These are phyloP conservation scores for Sinocyclocheilus rhinocerous DNA, from an alignment of 2,113 vertebrate genomes.

Conservation along the genomic window DNA sequence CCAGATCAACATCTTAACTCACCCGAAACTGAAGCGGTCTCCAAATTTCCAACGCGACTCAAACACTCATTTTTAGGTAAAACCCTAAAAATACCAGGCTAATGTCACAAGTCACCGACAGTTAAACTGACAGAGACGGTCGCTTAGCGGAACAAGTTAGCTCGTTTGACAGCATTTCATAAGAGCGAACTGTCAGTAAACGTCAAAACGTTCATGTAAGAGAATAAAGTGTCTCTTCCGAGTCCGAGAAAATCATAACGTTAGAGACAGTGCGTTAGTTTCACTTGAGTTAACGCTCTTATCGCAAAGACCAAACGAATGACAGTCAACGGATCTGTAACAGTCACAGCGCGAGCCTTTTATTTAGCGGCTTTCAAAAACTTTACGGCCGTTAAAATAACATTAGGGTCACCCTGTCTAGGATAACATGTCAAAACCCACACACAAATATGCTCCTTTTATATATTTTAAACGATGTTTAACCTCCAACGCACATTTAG, in stretches of 20 bases:
- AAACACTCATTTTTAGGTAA: neutral
- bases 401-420: slow-evolving; percentile 5
- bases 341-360: neutral
- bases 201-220: neutral
- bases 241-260: neutral
- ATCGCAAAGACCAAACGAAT: neutral
- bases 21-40: neutral
- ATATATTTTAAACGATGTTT: neutral
- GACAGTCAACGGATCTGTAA: neutral
- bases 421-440: slow-evolving; percentile 2
- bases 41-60: neutral
- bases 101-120: neutral
- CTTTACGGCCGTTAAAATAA: neutral
- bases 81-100: neutral
- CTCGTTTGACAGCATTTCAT: slow-evolving; percentile 13
- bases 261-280: neutral
- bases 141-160: neutral
- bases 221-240: neutral
- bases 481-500: no score
- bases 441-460: neutral
- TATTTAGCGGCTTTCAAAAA: neutral
- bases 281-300: neutral
- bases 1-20: neutral
- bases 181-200: neutral
- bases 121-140: slow-evolving; percentile 16